A percentile compares a stretch with the other conserved stretches of the same genome.
phyloP scores from a whole-genome alignment of 2,797 vertebrate genomes.

The Caiman crocodilus region DNA sequence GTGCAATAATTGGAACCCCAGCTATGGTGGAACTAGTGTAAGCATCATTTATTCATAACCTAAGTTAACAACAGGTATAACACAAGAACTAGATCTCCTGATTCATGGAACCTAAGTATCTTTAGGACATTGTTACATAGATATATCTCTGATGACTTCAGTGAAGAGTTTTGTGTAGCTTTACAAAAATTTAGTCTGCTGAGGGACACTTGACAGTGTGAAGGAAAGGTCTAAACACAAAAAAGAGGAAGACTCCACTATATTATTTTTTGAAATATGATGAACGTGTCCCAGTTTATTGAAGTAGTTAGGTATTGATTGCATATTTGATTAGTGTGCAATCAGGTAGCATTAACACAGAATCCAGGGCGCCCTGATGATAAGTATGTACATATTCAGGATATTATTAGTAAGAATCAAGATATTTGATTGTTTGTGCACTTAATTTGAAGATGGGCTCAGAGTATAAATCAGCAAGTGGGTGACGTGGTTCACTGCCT shows the following conservation, averaged over 20 bases:
- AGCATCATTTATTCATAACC: not conserved
- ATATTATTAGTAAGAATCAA: conserved; percentile 6
- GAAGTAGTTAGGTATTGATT: not conserved
- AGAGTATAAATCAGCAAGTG: not conserved
- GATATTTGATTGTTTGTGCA: conserved; percentile 17
- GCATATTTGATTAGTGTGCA: conserved; percentile 4
- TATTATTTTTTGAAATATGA: not conserved
- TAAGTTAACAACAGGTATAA: not conserved
- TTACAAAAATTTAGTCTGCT: not conserved
- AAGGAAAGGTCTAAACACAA: not conserved
- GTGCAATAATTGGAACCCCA: not conserved
- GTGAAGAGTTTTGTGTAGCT: not conserved
- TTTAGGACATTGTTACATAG: not conserved
- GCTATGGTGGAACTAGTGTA: not conserved
- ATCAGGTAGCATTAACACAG: conserved; percentile 14
- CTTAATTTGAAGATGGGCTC: not conserved
- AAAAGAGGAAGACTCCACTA: not conserved
- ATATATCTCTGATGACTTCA: not conserved
- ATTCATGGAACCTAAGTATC: not conserved
- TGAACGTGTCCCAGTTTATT: not conserved
- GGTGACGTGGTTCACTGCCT: not conserved
- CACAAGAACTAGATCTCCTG: not conserved
- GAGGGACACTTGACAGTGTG: not conserved
- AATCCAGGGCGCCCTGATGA: not conserved
- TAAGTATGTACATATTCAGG: not conserved